Percentiles rank a stretch among this genome's conserved stretches.
These are phyloP conservation scores for Rhizomys pruinosus DNA, from an alignment of 2,113 vertebrate species.

Conservation along the genomic window DNA sequence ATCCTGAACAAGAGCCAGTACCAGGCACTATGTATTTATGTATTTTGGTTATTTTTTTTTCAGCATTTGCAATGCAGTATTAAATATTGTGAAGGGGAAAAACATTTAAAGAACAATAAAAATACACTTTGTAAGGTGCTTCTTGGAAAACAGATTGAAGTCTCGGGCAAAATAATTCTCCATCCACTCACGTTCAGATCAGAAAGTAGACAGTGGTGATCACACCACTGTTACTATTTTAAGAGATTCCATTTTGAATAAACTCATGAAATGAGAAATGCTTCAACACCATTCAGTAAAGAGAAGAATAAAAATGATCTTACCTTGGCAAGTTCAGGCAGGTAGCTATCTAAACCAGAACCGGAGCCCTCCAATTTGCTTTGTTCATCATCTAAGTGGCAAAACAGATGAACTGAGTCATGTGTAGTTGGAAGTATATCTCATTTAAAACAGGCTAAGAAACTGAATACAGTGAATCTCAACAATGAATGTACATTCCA, in stretches of 20 bases:
- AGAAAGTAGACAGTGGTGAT: neutral
- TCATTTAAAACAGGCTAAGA: neutral
- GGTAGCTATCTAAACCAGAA: slow-evolving; percentile 95
- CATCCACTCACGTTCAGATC: neutral
- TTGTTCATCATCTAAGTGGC: slow-evolving; percentile 94
- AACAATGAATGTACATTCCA: neutral
- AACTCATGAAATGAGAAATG: neutral
- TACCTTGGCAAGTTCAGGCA: slow-evolving; percentile 90
- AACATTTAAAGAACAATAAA: neutral
- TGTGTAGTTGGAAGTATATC: neutral
- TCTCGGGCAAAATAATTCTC: neutral
- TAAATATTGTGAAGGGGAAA: neutral
- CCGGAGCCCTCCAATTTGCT: slow-evolving; percentile 94
- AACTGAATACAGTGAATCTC: neutral
- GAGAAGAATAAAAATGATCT: slow-evolving; percentile 13
- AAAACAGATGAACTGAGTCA: slow-evolving; percentile 57
- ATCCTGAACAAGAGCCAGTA: neutral
- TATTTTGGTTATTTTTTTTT: slow-evolving; percentile 35
- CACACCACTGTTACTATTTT: neutral
- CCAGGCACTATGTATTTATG: too few relatives aligned
- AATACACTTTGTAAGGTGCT: neutral
- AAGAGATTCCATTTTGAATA: neutral
- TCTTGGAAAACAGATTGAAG: slow-evolving; percentile 14
- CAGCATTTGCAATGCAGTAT: neutral
- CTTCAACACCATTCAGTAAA: neutral